Base-by-base conservation (phyloP, 1,140 invertebrate species). In the Colletes gigas region DNA sequence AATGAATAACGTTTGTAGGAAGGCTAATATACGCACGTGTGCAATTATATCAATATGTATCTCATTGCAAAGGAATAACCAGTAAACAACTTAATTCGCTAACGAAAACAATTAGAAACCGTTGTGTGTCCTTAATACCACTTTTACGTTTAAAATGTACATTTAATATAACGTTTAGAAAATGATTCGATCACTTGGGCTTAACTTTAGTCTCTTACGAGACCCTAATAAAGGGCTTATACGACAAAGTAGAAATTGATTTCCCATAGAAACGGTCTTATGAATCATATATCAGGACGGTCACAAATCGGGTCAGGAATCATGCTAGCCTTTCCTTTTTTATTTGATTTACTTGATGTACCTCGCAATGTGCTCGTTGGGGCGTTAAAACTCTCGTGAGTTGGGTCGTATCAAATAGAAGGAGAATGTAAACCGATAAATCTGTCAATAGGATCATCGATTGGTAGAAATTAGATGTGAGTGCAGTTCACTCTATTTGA, bases 221-320 rank as follows among this genome's bases (percentile, higher is more conserved):
- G 50, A 30, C 15, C 44, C 4, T 54, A 39, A 69, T 55, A 39
- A 4, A n/a, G 14, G 15, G 1, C 8, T 15, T 10, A 17, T 30
- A n/a, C 8, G 59, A n/a, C 15, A 30, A 52, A 30, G n/a, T 21
- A 52, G n/a, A 63, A 52, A 60, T 39, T 66, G 47, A 66, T 30
- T 75, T 21, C 21, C 12, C 17, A 66, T 66, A 10, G 12, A 30
- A 66, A 17, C 21, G 5, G 9, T 50, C 41, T 21, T 66, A n/a
- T 57, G 15, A 66, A 55, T 66, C 30, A 39, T 17, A 66, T 66
- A 44, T 14, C 17, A 66, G 30, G 21, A 1, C 12, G 62, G 39
- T 55, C 30, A 44, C 63, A 55, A 75, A 75, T 65, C 50, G 39
- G 39, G 50, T 66, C 73, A 57, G 30, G 17, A 66, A 66, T 66